Evolutionary conservation across 2,113 vertebrate species (phyloP).

Genomic region (Caretta caretta): DNA sequence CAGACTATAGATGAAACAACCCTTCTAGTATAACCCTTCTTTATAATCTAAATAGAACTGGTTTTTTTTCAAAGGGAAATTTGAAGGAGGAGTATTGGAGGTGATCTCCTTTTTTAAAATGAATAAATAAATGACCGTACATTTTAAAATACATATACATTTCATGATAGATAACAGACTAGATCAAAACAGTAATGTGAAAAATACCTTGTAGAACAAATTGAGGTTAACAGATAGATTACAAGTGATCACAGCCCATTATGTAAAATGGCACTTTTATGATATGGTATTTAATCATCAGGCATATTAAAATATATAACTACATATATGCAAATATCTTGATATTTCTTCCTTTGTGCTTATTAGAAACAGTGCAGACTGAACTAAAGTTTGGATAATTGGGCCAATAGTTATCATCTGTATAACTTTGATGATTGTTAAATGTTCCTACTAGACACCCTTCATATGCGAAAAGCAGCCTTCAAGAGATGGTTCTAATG

Average conservation of each 20-base stretch:
- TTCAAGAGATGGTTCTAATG: neutral
- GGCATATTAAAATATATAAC: neutral
- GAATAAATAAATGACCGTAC: accelerated
- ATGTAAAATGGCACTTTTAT: neutral
- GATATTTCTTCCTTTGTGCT: neutral
- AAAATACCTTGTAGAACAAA: neutral
- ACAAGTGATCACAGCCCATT: neutral
- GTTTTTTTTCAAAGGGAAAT: neutral
- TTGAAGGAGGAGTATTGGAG: neutral
- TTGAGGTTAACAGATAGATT: neutral
- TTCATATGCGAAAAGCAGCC: neutral
- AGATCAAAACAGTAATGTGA: neutral
- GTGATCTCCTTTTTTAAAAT: neutral
- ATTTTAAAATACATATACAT: neutral
- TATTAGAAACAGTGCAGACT: neutral
- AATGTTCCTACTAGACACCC: neutral
- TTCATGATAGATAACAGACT: neutral
- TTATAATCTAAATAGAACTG: neutral
- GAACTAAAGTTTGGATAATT: neutral
- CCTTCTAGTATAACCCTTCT: neutral
- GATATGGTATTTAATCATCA: neutral
- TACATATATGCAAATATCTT: neutral
- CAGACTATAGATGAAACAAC: neutral
- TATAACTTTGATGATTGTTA: neutral
- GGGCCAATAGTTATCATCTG: neutral